A percentile compares a stretch with the other conserved stretches of the same genome.
Evolutionary conservation across 2,113 vertebrate species (phyloP).

Genomic region (Muntiacus reevesi): DNA sequence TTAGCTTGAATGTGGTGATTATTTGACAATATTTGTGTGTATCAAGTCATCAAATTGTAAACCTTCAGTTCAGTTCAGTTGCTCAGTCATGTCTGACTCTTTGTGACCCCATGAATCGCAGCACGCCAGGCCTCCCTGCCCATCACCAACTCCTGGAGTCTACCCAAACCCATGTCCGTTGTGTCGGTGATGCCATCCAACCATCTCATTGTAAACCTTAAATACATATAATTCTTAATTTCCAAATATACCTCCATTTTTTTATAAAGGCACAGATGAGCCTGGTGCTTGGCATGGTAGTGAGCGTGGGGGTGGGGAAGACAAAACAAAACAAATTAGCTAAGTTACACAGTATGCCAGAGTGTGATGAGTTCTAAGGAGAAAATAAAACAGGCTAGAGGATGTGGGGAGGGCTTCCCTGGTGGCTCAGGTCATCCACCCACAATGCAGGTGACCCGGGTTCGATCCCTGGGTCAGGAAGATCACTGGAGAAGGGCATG

Average conservation of each 20-base stretch:
- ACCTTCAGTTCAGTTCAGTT: neutral
- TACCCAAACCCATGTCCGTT: too few relatives aligned
- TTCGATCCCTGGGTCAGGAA: neutral
- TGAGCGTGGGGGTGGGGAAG: too few relatives aligned
- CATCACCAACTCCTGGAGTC: too few relatives aligned
- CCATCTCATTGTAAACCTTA: neutral
- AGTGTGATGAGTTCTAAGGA: neutral
- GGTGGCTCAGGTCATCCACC: neutral
- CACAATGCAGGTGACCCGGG: accelerated
- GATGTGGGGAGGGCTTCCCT: neutral
- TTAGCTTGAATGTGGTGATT: neutral
- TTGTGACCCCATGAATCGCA: too few relatives aligned
- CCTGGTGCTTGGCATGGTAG: neutral
- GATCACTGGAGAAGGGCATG: neutral
- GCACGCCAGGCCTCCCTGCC: too few relatives aligned
- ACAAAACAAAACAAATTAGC: neutral
- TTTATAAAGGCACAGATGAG: neutral
- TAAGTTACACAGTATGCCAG: neutral
- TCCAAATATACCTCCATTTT: neutral
- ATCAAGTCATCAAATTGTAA: neutral
- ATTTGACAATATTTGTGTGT: neutral
- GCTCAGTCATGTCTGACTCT: too few relatives aligned
- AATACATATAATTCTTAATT: neutral
- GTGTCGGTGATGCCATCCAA: too few relatives aligned
- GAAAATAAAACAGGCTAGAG: neutral